Percentiles rank a stretch among this genome's conserved stretches.
Evolutionary conservation across 2,797 vertebrate species (phyloP).

Genomic region (Silurus lanzhouensis): DNA sequence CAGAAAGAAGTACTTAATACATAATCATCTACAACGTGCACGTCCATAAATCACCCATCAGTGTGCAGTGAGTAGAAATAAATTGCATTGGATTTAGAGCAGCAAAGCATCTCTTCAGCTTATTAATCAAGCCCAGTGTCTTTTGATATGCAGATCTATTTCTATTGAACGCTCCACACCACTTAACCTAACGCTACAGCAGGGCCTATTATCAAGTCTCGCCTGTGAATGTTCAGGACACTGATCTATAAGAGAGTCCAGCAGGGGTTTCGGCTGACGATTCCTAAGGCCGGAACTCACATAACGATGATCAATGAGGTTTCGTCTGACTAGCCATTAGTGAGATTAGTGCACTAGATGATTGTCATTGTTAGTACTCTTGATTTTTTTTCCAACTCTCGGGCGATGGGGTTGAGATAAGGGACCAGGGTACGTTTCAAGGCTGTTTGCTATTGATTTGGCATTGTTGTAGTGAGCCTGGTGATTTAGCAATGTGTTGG

Average conservation of each 20-base stretch:
- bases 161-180: neutral
- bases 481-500: conserved; percentile 3
- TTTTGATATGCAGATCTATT: conserved; percentile 38
- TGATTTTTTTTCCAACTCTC: neutral
- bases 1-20: conserved; percentile 24
- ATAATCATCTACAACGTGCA: neutral
- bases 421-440: neutral
- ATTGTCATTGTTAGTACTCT: conserved; percentile 26
- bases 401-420: neutral
- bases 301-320: conserved; percentile 40
- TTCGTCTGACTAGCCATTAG: conserved; percentile 41
- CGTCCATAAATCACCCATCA: conserved; percentile 10
- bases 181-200: conserved; percentile 29
- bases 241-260: conserved; percentile 32
- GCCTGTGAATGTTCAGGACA: conserved; percentile 15
- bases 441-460: neutral
- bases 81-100: conserved; percentile 1
- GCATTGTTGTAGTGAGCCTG: conserved; percentile 6
- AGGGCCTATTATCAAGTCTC: conserved; percentile 19
- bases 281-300: conserved; percentile 14
- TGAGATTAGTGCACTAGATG: conserved; percentile 8
- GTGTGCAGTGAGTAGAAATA: conserved; percentile 6
- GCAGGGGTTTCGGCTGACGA: conserved; percentile 14
- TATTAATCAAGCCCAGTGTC: conserved; percentile 25
- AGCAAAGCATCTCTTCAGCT: conserved; percentile 21